Evolutionary conservation across 2,888 invertebrate species (phyloP), one percentile per base, ranked within the genome.

Genomic region (Hydraecia micacea): DNA sequence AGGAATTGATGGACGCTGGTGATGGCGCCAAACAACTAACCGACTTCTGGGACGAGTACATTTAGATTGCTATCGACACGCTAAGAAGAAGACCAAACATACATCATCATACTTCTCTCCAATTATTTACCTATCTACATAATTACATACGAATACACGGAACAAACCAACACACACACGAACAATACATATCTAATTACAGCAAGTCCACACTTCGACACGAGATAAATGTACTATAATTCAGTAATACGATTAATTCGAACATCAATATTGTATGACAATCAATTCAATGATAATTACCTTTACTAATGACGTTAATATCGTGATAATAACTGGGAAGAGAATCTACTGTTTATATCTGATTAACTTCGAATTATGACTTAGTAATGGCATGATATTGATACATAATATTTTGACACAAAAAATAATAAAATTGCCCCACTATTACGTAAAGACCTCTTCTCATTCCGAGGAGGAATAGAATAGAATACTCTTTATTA

Each of bases 251-350:
- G 60, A 74, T 79, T 79, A 80, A 86, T 80, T 81, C 67, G 62
- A 71, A 63, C 69, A 84, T 76, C 70, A 79, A 76, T 81, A 84
- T 76, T 85, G 68, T 79, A 65, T 76, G 69, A 52, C 75, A 86
- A 83, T 81, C 73, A 78, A 72, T 86, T 85, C 74, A 66, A 49
- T 77, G 70, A 84, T 84, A 82, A 79, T 81, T 65, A 71, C 73
- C 46, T 81, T 32, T 65, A 73, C 73, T 84, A 79, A 84, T 85
- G 79, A 73, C 60, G 42, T 82, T 85, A 76, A 85, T 85, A 74
- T 82, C 65, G 18, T 72, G 70, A 74, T 76, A 84, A 71, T 82
- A 74, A 74, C 67, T 71, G 13, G 15, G 36, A 73, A 73, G 69
- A 75, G 62, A 42, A 65, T 68, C 52, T 75, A 25, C 25, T 73